These are phyloP conservation scores for Odontocolon sp. DNA, from an alignment of 2,888 invertebrate genomes.

Conservation along the genomic window DNA sequence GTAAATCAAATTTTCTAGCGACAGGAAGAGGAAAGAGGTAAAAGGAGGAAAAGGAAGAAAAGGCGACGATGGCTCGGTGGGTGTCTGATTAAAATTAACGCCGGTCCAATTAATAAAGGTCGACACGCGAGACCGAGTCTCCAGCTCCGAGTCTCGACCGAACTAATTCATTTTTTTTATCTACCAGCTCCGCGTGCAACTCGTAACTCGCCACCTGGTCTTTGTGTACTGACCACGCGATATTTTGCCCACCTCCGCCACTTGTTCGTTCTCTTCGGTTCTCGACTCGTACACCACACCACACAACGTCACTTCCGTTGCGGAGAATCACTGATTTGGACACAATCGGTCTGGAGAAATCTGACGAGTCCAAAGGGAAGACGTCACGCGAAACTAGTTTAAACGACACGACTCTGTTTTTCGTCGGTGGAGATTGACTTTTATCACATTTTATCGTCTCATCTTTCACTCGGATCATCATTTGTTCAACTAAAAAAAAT, in stretches of 20 bases:
- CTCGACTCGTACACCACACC: conserved; percentile 15
- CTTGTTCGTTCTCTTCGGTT: conserved; percentile 16
- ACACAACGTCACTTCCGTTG: conserved; percentile 1
- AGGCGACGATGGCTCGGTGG: conserved; percentile 57
- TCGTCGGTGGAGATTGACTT: neutral
- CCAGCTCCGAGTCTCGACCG: conserved; percentile 40
- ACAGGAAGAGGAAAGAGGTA: conserved; percentile 24
- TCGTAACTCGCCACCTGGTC: conserved; percentile 53
- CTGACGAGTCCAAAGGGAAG: conserved; percentile 32
- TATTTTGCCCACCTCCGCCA: conserved; percentile 25
- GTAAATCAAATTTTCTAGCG: conserved; percentile 60
- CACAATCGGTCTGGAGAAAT: conserved; percentile 21
- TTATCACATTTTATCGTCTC: neutral
- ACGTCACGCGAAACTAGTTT: conserved; percentile 26
- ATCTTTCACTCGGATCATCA: neutral
- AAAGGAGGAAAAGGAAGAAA: conserved; percentile 35
- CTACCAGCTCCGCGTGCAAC: conserved; percentile 53
- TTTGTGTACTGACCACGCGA: conserved; percentile 60
- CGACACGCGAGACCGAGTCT: conserved; percentile 68
- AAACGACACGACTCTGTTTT: neutral
- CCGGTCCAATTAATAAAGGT: conserved; percentile 67
- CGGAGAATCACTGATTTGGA: conserved; percentile 10
- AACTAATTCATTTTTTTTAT: conserved; percentile 68
- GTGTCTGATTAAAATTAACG: conserved; percentile 78
- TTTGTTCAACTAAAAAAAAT: neutral